These are phyloP conservation scores for Lamprotornis superbus DNA, from an alignment of 2,113 vertebrate genomes.

Conservation along the genomic window DNA sequence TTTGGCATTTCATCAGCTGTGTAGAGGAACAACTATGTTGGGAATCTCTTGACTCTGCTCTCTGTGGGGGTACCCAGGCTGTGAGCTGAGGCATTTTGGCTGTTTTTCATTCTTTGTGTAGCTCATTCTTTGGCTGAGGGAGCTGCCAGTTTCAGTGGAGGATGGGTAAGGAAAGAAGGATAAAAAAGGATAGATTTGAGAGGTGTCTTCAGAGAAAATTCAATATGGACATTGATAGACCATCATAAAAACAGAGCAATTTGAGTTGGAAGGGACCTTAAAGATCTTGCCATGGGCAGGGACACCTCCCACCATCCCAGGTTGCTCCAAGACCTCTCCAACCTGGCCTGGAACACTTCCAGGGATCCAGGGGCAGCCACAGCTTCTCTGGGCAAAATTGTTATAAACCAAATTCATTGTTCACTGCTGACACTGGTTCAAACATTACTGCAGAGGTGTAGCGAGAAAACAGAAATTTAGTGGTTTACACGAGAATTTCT, in stretches of 20 bases:
- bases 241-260: background rate
- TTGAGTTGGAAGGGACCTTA: background rate
- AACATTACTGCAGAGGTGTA: fast-evolving
- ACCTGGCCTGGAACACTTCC: background rate
- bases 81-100: background rate
- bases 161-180: background rate
- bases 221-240: background rate
- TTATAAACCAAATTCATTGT: background rate
- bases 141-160: background rate
- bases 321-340: background rate
- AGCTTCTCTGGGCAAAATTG: background rate
- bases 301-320: background rate
- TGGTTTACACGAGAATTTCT: background rate
- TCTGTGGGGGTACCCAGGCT: fast-evolving
- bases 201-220: background rate
- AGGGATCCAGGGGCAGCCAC: background rate
- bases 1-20: background rate
- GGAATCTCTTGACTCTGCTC: background rate
- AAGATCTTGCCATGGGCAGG: background rate
- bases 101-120: background rate
- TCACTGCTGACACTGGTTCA: fast-evolving
- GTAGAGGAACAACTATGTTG: background rate
- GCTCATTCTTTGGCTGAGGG: background rate
- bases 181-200: background rate
- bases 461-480: background rate